phyloP scores from a whole-genome alignment of 2,113 vertebrate genomes.

The Xenopus borealis region DNA sequence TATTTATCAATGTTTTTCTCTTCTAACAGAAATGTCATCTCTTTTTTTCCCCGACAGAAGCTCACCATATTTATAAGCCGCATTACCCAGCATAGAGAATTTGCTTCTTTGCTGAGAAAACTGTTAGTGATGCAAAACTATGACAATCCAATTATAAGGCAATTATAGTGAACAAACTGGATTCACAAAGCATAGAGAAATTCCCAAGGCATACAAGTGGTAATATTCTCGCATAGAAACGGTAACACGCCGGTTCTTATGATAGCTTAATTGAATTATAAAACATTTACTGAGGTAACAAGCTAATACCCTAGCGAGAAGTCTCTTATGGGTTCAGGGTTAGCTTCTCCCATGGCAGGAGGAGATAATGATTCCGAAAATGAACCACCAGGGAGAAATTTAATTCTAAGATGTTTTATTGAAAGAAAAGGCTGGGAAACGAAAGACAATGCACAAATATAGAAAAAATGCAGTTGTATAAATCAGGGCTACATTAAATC shows the following conservation, averaged over 20 bases:
- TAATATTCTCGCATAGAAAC: conserved; percentile 19
- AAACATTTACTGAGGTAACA: conserved; percentile 22
- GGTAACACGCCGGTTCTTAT: conserved; percentile 18
- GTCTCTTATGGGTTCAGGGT: not conserved
- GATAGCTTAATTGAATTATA: conserved; percentile 36
- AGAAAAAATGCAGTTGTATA: not conserved
- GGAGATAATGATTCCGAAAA: not conserved
- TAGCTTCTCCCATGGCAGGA: not conserved
- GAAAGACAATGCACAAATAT: not conserved
- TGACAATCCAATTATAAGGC: conserved; percentile 43
- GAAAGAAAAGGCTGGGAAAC: too few relatives aligned
- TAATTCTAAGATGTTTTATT: too few relatives aligned
- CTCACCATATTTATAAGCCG: conserved; percentile 21
- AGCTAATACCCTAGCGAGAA: conserved; percentile 8
- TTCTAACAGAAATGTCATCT: conserved; percentile 13
- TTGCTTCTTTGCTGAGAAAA: conserved; percentile 13
- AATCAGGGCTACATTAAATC: too few relatives aligned
- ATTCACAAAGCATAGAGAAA: conserved; percentile 33
- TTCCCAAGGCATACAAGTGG: conserved; percentile 30
- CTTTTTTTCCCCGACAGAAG: conserved; percentile 4
- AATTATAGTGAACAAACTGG: conserved; percentile 36
- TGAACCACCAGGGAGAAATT: not conserved
- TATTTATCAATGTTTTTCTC: conserved; percentile 15
- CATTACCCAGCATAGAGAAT: conserved; percentile 6
- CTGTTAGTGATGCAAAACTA: conserved; percentile 33